A percentile compares a stretch with the other conserved stretches of the same genome.
These are phyloP conservation scores for Arctopsyche grandis DNA, from an alignment of 1,140 invertebrate species.

Conservation along the genomic window DNA sequence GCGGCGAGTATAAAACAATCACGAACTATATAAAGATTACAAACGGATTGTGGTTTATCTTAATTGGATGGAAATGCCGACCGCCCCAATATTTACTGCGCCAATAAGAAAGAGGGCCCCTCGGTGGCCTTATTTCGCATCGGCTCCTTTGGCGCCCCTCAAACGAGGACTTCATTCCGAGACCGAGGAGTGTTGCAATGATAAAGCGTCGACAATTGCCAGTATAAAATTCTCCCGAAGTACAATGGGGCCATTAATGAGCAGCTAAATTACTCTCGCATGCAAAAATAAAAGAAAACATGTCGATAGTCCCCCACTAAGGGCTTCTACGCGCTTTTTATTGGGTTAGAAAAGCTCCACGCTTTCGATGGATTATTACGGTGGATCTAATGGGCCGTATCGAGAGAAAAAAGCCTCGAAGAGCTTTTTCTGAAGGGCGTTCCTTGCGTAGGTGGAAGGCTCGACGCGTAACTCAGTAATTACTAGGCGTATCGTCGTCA, in stretches of 20 bases:
- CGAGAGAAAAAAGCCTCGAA: too few relatives aligned
- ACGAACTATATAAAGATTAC: slow-evolving; percentile 53
- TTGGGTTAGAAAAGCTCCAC: too few relatives aligned
- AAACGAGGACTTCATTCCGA: slow-evolving; percentile 45
- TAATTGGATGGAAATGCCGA: slow-evolving; percentile 54
- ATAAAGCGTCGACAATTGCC: slow-evolving; percentile 47
- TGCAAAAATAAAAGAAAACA: neutral
- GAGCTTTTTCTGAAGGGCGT: too few relatives aligned
- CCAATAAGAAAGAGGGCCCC: slow-evolving; percentile 21
- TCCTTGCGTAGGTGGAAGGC: neutral
- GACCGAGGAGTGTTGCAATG: slow-evolving; percentile 26
- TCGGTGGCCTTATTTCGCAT: slow-evolving; percentile 14
- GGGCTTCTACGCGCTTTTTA: too few relatives aligned
- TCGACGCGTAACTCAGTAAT: slow-evolving; percentile 53
- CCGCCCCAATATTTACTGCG: slow-evolving; percentile 50
- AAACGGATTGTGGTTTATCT: slow-evolving; percentile 53
- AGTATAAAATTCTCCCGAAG: slow-evolving; percentile 31
- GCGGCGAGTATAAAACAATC: slow-evolving; percentile 46
- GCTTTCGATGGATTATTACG: too few relatives aligned
- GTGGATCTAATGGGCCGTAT: too few relatives aligned
- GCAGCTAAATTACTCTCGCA: slow-evolving; percentile 29
- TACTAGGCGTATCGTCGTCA: slow-evolving; percentile 51
- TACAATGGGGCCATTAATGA: slow-evolving; percentile 32
- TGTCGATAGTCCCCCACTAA: too few relatives aligned
- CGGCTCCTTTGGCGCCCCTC: slow-evolving; percentile 20